These are phyloP conservation scores for Nebria brevicollis DNA, from an alignment of 2,888 invertebrate species.

Conservation along the genomic window DNA sequence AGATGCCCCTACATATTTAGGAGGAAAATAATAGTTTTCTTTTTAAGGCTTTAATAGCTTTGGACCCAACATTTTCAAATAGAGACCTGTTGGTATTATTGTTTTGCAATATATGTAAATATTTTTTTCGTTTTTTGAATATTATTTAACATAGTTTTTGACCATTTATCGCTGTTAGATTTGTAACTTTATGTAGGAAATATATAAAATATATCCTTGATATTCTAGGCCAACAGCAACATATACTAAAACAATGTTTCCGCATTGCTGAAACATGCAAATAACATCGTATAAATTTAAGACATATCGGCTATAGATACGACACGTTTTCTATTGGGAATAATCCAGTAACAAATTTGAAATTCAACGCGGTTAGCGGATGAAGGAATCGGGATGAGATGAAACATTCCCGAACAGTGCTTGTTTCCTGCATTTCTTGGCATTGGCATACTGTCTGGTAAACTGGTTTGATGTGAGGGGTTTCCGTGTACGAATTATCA, in stretches of 20 bases:
- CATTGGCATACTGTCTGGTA: background rate
- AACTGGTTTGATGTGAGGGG: background rate
- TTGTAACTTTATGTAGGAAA: too few relatives aligned
- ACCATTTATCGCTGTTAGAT: too few relatives aligned
- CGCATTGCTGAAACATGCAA: background rate
- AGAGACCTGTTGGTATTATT: too few relatives aligned
- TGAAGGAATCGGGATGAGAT: background rate
- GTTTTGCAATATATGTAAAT: too few relatives aligned
- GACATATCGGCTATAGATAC: background rate
- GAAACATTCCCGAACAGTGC: background rate
- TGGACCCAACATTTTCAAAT: too few relatives aligned
- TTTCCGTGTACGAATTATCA: background rate
- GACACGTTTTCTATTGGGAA: slow-evolving; percentile 1
- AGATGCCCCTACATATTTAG: too few relatives aligned
- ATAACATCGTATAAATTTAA: background rate
- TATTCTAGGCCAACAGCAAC: too few relatives aligned
- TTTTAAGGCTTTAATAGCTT: too few relatives aligned
- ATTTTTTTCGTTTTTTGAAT: too few relatives aligned
- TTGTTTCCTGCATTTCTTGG: background rate
- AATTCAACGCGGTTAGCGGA: background rate
- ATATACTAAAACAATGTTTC: background rate
- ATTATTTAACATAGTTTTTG: too few relatives aligned
- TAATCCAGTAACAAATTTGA: background rate
- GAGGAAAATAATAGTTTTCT: too few relatives aligned
- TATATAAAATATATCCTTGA: too few relatives aligned